Evolutionary conservation across 2,888 invertebrate genomes (phyloP).

Genomic region (Eurytoma californica): DNA sequence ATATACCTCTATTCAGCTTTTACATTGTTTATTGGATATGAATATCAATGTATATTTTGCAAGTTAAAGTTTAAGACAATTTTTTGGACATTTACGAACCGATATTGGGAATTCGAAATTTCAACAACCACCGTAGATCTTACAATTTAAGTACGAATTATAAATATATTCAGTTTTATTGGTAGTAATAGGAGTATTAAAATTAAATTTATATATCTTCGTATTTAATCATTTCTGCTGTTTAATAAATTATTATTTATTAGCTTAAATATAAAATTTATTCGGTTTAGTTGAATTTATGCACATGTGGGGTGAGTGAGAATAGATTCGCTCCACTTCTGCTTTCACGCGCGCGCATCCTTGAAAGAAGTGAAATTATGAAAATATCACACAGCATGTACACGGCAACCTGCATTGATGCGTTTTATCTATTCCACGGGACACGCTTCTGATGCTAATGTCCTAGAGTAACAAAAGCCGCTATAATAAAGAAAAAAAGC

Average conservation of each 20-base stretch:
- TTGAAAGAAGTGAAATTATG: background rate
- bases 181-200: too few species aligned
- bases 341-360: background rate
- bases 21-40: background rate
- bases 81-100: background rate
- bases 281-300: background rate
- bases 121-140: too few species aligned
- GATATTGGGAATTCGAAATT: too few species aligned
- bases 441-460: constrained; percentile 48
- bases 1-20: background rate
- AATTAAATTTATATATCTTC: too few species aligned
- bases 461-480: background rate
- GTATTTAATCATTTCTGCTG: too few species aligned
- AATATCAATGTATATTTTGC: background rate
- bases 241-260: too few species aligned
- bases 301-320: background rate
- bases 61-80: background rate
- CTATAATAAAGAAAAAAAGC: too few species aligned
- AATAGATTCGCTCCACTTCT: constrained; percentile 4
- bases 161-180: too few species aligned
- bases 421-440: constrained; percentile 21
- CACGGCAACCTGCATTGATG: constrained; percentile 14
- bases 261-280: too few species aligned
- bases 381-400: constrained; percentile 3
- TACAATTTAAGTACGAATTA: too few species aligned